phyloP scores from a whole-genome alignment of 1,140 invertebrate genomes.

The Ips typographus region DNA sequence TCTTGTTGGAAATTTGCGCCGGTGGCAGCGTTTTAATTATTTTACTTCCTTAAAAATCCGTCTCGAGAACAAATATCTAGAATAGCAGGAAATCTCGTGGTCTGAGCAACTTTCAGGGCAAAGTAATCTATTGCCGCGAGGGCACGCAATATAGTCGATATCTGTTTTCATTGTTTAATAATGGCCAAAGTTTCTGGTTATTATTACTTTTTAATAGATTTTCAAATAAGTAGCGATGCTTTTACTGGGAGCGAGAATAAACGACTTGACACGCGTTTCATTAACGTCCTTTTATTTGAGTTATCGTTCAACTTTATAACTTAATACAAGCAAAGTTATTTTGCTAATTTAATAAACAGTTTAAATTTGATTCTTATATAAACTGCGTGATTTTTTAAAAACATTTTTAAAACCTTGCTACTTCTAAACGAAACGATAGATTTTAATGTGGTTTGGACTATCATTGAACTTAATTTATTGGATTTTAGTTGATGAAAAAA shows the following conservation, averaged over 20 bases:
- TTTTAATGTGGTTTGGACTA: too few relatives aligned
- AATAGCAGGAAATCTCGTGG: background rate
- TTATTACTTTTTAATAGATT: slow-evolving; percentile 34
- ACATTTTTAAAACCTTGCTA: too few relatives aligned
- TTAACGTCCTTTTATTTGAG: background rate
- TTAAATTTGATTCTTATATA: too few relatives aligned
- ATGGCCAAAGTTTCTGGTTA: slow-evolving; percentile 24
- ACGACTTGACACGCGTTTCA: slow-evolving; percentile 23
- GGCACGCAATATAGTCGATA: slow-evolving; percentile 11
- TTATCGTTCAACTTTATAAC: background rate
- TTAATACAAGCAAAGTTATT: too few relatives aligned
- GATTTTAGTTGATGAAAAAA: too few relatives aligned
- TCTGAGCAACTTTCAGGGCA: background rate
- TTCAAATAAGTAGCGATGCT: slow-evolving; percentile 21
- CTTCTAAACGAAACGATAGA: too few relatives aligned
- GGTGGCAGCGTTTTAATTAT: too few relatives aligned
- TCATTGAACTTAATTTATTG: too few relatives aligned
- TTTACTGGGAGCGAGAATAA: slow-evolving; percentile 20
- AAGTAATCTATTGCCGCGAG: slow-evolving; percentile 5
- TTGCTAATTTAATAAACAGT: too few relatives aligned
- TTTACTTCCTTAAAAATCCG: too few relatives aligned
- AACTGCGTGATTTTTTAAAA: too few relatives aligned
- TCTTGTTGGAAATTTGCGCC: background rate
- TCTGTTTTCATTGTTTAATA: slow-evolving; percentile 24
- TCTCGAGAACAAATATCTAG: too few relatives aligned